phyloP scores from a whole-genome alignment of 2,797 vertebrate species.

The Manis crassicaudata region DNA sequence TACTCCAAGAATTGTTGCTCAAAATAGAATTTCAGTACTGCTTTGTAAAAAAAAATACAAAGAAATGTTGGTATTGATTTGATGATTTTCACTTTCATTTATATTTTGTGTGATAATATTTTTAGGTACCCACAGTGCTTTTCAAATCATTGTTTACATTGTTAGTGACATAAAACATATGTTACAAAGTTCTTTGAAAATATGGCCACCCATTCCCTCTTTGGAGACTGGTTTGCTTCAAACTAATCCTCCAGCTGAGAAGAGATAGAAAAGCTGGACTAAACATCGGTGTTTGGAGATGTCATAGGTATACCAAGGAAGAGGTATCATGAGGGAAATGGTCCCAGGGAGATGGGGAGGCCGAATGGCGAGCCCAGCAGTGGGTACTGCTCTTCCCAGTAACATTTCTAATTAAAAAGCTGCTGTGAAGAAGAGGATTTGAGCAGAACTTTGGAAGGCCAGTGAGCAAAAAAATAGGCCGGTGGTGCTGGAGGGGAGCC shows the following conservation, averaged over 20 bases:
- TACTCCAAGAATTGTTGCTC: slow-evolving; percentile 8
- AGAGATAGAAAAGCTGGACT: background rate
- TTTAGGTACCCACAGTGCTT: background rate
- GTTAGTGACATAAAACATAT: background rate
- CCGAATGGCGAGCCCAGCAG: background rate
- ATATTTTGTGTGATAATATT: slow-evolving; percentile 9
- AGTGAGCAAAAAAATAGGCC: background rate
- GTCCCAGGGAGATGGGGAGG: background rate
- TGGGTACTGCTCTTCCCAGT: background rate
- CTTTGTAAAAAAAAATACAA: background rate
- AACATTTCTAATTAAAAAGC: background rate
- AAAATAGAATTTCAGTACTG: background rate
- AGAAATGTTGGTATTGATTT: background rate
- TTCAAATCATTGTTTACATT: background rate
- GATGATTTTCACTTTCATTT: background rate
- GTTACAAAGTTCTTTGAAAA: slow-evolving; percentile 21
- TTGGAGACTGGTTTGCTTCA: background rate
- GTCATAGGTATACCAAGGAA: background rate
- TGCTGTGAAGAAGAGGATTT: background rate
- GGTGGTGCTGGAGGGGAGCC: background rate
- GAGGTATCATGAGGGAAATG: background rate
- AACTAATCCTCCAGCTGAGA: background rate
- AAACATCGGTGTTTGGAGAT: background rate
- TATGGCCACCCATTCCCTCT: background rate
- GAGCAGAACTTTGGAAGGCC: background rate